Evolutionary conservation across 2,888 invertebrate species (phyloP), one percentile per base, ranked within the genome.

Genomic region (Synanthedon andrenaeformis): DNA sequence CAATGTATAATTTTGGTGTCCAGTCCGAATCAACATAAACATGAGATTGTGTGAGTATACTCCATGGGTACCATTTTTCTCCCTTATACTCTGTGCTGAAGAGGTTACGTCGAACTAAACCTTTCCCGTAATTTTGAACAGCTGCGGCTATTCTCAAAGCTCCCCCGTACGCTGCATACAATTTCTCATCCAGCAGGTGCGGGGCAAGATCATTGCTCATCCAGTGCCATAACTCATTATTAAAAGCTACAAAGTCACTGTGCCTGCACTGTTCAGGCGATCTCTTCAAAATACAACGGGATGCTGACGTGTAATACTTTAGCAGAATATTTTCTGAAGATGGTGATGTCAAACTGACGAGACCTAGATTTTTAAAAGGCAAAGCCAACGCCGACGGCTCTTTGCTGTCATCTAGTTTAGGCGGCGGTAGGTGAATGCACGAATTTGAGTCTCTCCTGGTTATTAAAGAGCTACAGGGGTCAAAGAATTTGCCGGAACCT

Each of bases 161-260:
- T 3, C 86, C 85, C 0, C 84, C 85, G 53, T 75, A 86, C 4
- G 85, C 84, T 11, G 79, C 63, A 53, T 82, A 87, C 45, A 85
- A 63, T 51, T 76, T 74, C 54, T 85, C 86, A 49, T 86, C 84
- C 1, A 66, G 59, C 4, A 87, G 69, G 59, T 79, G 84, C 5
- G 83, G 78, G 3, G 85, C 82, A 0, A 87, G 76, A 10, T 82
- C 77, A 13, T 74, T 72, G 59, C 84, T 83, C 82, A 87, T 78
- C 85, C 85, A 87, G 56, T 80, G 78, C 85, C 86, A 86, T 48
- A 87, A 59, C 23, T 81, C 82, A 53, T 78, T 82, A 57, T 86
- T 83, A 52, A 85, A 85, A 59, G 72, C 80, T 3, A 81, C 71
- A 52, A 84, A 84, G 61, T 86, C 86, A 1, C 69, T 55, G 58